phyloP scores from a whole-genome alignment of 2,888 invertebrate species.

The Orthosia cruda region DNA sequence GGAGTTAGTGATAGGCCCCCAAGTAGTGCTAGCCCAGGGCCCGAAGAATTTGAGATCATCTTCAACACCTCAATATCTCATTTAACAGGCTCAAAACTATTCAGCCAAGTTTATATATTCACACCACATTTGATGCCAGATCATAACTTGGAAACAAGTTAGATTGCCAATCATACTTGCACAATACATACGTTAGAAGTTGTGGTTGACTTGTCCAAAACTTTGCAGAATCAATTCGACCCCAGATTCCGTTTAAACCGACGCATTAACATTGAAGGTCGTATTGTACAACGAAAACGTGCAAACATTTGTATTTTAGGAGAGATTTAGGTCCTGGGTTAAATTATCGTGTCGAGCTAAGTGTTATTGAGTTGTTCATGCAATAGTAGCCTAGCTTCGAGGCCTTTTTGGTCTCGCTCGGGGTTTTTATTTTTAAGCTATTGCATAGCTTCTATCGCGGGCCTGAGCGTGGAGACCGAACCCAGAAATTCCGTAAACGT shows the following conservation, averaged over 20 bases:
- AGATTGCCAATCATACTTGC: slow-evolving; percentile 77
- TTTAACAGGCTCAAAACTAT: slow-evolving; percentile 28
- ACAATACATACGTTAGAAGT: slow-evolving; percentile 70
- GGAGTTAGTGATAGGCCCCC: too few relatives aligned
- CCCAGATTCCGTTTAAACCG: slow-evolving; percentile 26
- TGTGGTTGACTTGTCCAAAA: slow-evolving; percentile 43
- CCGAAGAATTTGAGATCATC: too few relatives aligned
- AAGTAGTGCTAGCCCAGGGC: too few relatives aligned
- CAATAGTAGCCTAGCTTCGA: too few relatives aligned
- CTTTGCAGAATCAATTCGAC: slow-evolving; percentile 48
- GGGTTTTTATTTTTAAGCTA: too few relatives aligned
- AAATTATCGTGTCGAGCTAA: too few relatives aligned
- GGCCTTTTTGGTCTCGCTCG: too few relatives aligned
- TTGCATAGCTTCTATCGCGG: too few relatives aligned
- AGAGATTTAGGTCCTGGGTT: too few relatives aligned
- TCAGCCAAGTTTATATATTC: slow-evolving; percentile 48
- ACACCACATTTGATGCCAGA: slow-evolving; percentile 57
- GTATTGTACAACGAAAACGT: background rate
- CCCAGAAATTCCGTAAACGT: too few relatives aligned
- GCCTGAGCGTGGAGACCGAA: too few relatives aligned
- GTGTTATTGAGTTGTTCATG: too few relatives aligned
- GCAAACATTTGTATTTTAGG: background rate
- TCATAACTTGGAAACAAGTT: slow-evolving; percentile 69
- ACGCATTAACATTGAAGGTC: slow-evolving; percentile 23
- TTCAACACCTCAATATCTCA: slow-evolving; percentile 20